A percentile compares a stretch with the other conserved stretches of the same genome.
Conservation (phyloP, 2,797 vertebrate genomes). For the Margarornis squamiger region DNA sequence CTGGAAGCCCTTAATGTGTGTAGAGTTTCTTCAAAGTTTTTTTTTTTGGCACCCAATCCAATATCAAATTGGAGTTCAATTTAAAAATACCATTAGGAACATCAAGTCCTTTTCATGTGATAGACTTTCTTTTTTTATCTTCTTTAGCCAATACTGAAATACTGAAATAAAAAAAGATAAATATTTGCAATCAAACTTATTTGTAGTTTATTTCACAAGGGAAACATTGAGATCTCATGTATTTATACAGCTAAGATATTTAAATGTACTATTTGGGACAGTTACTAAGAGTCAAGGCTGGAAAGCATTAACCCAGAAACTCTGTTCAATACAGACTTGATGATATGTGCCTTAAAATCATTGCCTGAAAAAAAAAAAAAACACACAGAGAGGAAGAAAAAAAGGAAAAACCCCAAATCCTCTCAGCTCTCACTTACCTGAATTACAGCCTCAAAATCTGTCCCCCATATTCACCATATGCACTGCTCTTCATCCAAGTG, state of each 20-base stretch:
- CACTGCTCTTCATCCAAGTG: constrained; percentile 12
- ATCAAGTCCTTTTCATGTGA: neutral
- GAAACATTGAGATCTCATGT: constrained; percentile 7
- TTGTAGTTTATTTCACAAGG: constrained; percentile 4
- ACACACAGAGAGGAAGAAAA: neutral
- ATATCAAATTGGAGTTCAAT: neutral
- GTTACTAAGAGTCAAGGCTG: neutral
- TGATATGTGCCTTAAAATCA: constrained; percentile 6
- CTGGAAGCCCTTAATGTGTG: neutral
- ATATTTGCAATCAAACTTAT: neutral
- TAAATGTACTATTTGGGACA: constrained; percentile 16
- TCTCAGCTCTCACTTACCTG: constrained; percentile 31
- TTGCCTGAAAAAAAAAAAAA: neutral
- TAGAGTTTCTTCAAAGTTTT: neutral
- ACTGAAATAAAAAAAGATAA: neutral
- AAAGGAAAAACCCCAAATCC: rapidly evolving
- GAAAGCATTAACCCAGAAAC: constrained; percentile 36
- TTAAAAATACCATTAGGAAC: neutral
- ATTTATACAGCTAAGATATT: constrained; percentile 37
- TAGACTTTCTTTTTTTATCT: neutral
- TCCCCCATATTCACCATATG: neutral
- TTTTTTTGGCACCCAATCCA: neutral
- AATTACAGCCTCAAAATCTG: constrained; percentile 26
- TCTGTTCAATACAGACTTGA: neutral
- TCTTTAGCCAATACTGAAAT: neutral